A percentile compares a stretch with the other conserved stretches of the same genome.
Evolutionary conservation across 2,888 invertebrate species (phyloP).

Genomic region (Catocala nupta): DNA sequence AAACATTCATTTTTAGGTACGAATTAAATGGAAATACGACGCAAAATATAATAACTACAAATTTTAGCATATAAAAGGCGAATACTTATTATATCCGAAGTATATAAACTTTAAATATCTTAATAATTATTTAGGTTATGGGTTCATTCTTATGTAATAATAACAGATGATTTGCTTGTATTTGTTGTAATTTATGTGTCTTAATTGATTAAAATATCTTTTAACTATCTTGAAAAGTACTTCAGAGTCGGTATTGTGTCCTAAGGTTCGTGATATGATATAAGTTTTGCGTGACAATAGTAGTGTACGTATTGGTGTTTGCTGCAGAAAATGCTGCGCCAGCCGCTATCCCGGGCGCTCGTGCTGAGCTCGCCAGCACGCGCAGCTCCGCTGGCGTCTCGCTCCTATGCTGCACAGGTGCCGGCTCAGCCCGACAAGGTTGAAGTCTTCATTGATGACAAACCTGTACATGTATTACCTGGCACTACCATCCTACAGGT

Average conservation of each 20-base stretch:
- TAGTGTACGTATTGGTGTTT: conserved; percentile 57
- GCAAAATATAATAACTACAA: conserved; percentile 48
- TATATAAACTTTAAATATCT: conserved; percentile 12
- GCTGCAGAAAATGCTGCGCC: conserved; percentile 91
- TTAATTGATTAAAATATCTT: conserved; percentile 15
- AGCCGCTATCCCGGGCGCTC: conserved; percentile 91
- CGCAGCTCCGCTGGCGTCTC: conserved; percentile 74
- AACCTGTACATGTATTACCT: conserved; percentile 96
- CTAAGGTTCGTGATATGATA: conserved; percentile 12
- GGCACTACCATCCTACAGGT: conserved; percentile 99
- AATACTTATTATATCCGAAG: conserved; percentile 14
- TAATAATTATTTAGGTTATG: conserved; percentile 75
- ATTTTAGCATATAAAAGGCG: conserved; percentile 15
- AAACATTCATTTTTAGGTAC: conserved; percentile 64
- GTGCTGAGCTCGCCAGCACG: conserved; percentile 79
- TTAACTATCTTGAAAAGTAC: background rate
- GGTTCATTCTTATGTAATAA: conserved; percentile 84
- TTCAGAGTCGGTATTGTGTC: conserved; percentile 1
- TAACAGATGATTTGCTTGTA: conserved; percentile 69
- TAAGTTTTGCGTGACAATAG: conserved; percentile 33
- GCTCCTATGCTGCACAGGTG: conserved; percentile 82
- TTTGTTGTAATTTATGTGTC: conserved; percentile 40
- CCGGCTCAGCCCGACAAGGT: conserved; percentile 91
- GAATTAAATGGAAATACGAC: conserved; percentile 58
- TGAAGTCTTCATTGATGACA: conserved; percentile 99